phyloP scores from a whole-genome alignment of 2,113 vertebrate species.

The Siphamia tubifer region DNA sequence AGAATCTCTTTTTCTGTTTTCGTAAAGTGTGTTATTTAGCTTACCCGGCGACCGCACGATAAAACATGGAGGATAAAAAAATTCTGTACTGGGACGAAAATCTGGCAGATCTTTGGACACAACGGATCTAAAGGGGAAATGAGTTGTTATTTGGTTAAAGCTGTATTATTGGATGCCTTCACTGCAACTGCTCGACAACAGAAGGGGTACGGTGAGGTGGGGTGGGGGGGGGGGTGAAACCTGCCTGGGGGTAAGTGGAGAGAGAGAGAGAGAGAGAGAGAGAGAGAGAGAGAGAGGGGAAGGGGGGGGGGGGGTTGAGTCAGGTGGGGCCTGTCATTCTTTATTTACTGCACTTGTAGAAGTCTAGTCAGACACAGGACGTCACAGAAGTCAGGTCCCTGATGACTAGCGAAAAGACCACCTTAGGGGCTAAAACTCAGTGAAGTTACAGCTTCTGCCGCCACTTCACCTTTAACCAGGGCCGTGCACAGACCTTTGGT shows the following conservation, averaged over 20 bases:
- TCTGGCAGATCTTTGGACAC: not conserved
- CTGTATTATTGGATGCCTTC: not conserved
- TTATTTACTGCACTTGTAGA: constrained; percentile 68
- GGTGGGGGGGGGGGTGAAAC: constrained; percentile 21
- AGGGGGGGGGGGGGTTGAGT: not conserved
- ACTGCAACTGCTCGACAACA: not conserved
- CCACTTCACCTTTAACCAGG: constrained; percentile 29
- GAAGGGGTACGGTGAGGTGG: not conserved
- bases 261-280: no score
- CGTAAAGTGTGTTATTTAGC: constrained; percentile 51
- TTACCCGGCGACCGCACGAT: constrained; percentile 23
- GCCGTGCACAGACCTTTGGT: no score
- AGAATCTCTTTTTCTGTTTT: constrained; percentile 33
- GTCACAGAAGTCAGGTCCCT: constrained; percentile 54
- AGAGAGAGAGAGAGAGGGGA: constrained; percentile 4
- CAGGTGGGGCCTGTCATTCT: constrained; percentile 54
- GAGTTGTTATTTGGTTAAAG: not conserved
- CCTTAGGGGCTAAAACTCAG: constrained; percentile 38
- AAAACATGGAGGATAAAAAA: constrained; percentile 22
- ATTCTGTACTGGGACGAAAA: constrained; percentile 1
- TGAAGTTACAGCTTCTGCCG: constrained; percentile 44
- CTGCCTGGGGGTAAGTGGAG: constrained; percentile 43
- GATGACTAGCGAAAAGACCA: constrained; percentile 58
- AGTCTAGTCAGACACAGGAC: constrained; percentile 53
- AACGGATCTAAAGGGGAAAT: not conserved